phyloP scores from a whole-genome alignment of 2,113 vertebrate genomes.

The Oostethus manadensis region DNA sequence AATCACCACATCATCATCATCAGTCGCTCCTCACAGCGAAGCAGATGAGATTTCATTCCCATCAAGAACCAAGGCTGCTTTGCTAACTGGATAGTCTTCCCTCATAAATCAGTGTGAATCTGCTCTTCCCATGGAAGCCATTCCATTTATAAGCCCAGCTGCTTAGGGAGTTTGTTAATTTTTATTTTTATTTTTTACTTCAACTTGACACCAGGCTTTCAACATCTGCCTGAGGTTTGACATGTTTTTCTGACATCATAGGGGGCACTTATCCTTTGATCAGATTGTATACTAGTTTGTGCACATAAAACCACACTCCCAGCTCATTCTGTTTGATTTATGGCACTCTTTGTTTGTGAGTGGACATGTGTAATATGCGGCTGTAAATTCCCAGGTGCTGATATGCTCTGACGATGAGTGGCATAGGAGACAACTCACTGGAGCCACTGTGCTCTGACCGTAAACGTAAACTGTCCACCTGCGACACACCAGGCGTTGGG shows the following conservation, averaged over 20 bases:
- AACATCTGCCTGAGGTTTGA: conserved; percentile 12
- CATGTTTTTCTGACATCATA: conserved; percentile 7
- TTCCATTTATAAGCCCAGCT: conserved; percentile 18
- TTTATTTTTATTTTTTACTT: neutral
- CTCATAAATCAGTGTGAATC: conserved; percentile 42
- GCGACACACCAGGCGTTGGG: conserved; percentile 85
- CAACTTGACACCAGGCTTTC: conserved; percentile 16
- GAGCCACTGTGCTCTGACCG: conserved; percentile 85
- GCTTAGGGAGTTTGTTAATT: conserved; percentile 3
- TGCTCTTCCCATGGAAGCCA: conserved; percentile 24
- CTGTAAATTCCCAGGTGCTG: conserved; percentile 76
- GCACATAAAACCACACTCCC: neutral
- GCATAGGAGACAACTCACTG: conserved; percentile 86
- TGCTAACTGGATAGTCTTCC: conserved; percentile 40
- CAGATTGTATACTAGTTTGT: neutral
- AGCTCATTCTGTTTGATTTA: conserved; percentile 2
- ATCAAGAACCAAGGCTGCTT: conserved; percentile 51
- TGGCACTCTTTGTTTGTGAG: neutral
- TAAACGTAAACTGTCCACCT: conserved; percentile 90
- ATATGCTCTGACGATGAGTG: conserved; percentile 89
- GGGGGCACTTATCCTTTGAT: conserved; percentile 9
- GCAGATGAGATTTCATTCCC: conserved; percentile 62
- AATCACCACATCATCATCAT: conserved; percentile 69
- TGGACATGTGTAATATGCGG: neutral
- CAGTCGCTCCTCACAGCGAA: conserved; percentile 57